Evolutionary conservation across 2,888 invertebrate species (phyloP).

Genomic region (Erebia aethiops): DNA sequence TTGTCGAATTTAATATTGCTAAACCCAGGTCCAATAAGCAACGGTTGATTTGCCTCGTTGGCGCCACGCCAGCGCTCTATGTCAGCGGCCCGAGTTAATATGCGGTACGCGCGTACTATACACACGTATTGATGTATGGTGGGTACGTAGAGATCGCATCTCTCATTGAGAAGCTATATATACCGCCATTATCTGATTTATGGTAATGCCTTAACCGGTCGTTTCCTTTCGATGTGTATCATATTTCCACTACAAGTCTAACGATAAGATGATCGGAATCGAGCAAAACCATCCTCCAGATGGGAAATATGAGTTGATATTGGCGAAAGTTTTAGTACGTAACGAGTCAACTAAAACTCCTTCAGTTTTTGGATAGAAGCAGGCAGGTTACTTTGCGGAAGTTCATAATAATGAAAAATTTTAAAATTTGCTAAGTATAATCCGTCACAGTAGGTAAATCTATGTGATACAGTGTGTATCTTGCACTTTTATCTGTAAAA

Average conservation of each 20-base stretch:
- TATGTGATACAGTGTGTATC: no score
- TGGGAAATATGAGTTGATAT: no score
- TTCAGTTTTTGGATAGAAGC: no score
- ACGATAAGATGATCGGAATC: no score
- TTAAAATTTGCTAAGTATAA: no score
- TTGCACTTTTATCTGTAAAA: no score
- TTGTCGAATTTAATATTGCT: conserved; percentile 2
- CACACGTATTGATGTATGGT: not conserved
- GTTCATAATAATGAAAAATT: no score
- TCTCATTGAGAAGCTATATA: conserved; percentile 22
- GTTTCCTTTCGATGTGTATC: conserved; percentile 1
- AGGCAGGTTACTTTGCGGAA: no score
- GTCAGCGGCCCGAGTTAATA: conserved; percentile 15
- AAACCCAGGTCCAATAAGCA: not conserved
- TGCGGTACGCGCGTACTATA: not conserved
- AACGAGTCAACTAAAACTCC: no score
- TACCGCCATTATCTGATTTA: conserved; percentile 14
- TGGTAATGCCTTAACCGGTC: not conserved
- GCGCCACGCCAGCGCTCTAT: not conserved
- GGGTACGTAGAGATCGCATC: conserved; percentile 5
- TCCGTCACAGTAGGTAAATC: no score
- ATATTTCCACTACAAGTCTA: not conserved
- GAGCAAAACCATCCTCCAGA: no score
- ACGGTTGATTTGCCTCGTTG: not conserved
- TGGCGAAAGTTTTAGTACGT: no score